These are phyloP conservation scores for Balearica regulorum DNA, from an alignment of 2,797 vertebrate species.

Conservation along the genomic window DNA sequence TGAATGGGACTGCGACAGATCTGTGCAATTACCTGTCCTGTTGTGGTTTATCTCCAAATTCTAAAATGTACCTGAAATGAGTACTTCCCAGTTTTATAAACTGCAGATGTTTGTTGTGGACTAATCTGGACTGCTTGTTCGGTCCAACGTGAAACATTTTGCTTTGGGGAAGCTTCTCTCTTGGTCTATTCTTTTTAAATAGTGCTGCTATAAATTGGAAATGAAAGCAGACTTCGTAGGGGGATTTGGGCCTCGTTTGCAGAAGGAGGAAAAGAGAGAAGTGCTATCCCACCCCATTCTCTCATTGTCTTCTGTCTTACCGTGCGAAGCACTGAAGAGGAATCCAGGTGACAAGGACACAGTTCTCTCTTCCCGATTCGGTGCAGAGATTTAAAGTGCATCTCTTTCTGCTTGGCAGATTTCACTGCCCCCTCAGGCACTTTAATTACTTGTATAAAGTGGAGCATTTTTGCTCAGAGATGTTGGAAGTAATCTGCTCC, in stretches of 20 bases:
- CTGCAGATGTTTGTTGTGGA: neutral
- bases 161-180: neutral
- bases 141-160: neutral
- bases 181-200: neutral
- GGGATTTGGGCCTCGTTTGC: neutral
- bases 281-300: neutral
- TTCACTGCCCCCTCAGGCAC: neutral
- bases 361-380: neutral
- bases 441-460: neutral
- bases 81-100: neutral
- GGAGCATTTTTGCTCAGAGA: neutral
- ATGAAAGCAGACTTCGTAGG: neutral
- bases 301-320: neutral
- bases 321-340: neutral
- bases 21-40: neutral
- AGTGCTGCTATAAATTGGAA: neutral
- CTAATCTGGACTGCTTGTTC: accelerated
- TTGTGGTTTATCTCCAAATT: neutral
- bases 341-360: neutral
- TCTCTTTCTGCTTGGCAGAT: neutral
- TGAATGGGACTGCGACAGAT: neutral
- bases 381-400: neutral
- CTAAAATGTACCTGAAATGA: neutral
- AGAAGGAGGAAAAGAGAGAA: neutral
- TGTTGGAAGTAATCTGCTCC: neutral